These are phyloP conservation scores for Empis livida DNA, from an alignment of 2,888 invertebrate species.

Conservation along the genomic window DNA sequence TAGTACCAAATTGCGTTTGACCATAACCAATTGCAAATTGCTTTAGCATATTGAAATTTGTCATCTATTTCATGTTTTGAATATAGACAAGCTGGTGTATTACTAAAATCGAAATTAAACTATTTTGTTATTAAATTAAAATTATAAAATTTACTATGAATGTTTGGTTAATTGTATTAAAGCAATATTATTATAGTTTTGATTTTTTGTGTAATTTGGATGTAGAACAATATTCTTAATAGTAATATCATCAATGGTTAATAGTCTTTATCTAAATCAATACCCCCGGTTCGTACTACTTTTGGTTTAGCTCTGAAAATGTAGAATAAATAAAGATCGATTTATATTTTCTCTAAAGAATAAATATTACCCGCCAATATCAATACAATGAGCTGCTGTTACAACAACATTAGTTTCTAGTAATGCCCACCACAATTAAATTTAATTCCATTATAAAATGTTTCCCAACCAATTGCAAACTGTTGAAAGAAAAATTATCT, in stretches of 20 bases:
- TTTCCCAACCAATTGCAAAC: neutral
- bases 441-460: slow-evolving; percentile 13
- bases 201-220: slow-evolving; percentile 32
- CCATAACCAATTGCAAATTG: slow-evolving; percentile 14
- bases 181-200: slow-evolving; percentile 41
- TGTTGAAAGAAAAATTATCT: neutral
- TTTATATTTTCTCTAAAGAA: neutral
- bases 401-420: slow-evolving; percentile 28
- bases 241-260: neutral
- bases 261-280: slow-evolving; percentile 13
- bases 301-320: slow-evolving; percentile 9
- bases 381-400: slow-evolving; percentile 31
- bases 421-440: slow-evolving; percentile 32
- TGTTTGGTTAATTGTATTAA: slow-evolving; percentile 26
- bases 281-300: slow-evolving; percentile 20
- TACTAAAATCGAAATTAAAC: neutral
- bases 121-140: no score
- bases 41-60: neutral
- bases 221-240: slow-evolving; percentile 28
- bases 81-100: neutral
- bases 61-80: neutral
- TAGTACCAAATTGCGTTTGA: neutral
- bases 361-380: slow-evolving; percentile 21
- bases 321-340: no score
- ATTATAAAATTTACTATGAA: no score